phyloP scores from a whole-genome alignment of 2,113 vertebrate genomes.

The Neogale vison region DNA sequence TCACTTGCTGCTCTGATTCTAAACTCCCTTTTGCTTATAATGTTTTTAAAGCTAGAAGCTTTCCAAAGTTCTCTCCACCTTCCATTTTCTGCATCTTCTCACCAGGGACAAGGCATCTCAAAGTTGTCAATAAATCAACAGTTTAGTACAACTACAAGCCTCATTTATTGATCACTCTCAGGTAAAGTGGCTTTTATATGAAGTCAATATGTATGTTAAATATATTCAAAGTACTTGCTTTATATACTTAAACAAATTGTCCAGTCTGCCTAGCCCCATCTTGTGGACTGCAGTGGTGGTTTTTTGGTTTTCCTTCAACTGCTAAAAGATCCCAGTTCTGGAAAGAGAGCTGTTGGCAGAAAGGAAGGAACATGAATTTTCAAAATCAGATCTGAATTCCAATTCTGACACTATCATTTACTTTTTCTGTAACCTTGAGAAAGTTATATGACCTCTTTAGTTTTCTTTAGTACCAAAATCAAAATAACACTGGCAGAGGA shows the following conservation, averaged over 20 bases:
- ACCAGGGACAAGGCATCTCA: constrained; percentile 31
- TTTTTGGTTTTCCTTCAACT: neutral
- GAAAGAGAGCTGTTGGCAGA: neutral
- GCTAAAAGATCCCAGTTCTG: neutral
- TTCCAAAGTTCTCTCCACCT: neutral
- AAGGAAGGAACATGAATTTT: neutral
- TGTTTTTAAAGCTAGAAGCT: neutral
- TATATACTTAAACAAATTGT: neutral
- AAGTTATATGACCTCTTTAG: neutral
- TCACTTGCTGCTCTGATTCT: neutral
- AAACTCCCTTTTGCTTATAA: neutral
- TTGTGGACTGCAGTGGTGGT: neutral
- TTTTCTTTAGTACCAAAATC: neutral
- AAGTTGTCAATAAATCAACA: constrained; percentile 66
- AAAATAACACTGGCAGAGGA: neutral
- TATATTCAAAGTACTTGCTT: constrained; percentile 69
- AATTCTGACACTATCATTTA: neutral
- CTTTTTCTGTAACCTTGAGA: neutral
- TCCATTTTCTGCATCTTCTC: constrained; percentile 35
- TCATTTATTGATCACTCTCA: constrained; percentile 66
- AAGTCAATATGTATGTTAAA: constrained; percentile 70
- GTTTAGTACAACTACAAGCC: constrained; percentile 37
- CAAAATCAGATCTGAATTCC: neutral
- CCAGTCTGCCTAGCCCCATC: neutral
- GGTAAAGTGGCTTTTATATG: constrained; percentile 70